Percentiles rank a stretch among this genome's conserved stretches.
These are phyloP conservation scores for Lutraria lutraria DNA, from an alignment of 2,888 invertebrate genomes.

Conservation along the genomic window DNA sequence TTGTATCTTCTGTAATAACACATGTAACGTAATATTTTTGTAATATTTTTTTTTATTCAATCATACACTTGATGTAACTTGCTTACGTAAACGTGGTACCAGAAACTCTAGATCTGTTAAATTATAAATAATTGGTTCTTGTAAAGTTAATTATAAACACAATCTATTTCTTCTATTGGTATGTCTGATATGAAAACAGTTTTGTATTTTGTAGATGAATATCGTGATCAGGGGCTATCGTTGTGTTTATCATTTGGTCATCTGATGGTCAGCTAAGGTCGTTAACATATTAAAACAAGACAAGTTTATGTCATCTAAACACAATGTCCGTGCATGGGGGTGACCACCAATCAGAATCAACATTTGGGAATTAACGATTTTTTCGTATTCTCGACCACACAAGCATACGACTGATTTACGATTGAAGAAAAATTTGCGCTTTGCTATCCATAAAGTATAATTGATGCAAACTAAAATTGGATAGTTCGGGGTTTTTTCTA, in stretches of 20 bases:
- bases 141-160: background rate
- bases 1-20: too few relatives aligned
- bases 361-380: background rate
- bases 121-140: background rate
- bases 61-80: too few relatives aligned
- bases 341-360: background rate
- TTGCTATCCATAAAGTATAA: too few relatives aligned
- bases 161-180: background rate
- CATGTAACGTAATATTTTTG: too few relatives aligned
- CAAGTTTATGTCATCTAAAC: constrained; percentile 27
- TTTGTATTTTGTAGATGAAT: background rate
- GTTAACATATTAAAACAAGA: background rate
- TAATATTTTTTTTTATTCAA: too few relatives aligned
- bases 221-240: background rate
- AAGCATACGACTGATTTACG: background rate
- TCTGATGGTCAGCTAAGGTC: constrained; percentile 26
- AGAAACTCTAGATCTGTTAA: background rate
- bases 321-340: background rate
- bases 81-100: too few relatives aligned
- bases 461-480: too few relatives aligned
- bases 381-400: background rate
- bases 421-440: background rate
- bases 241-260: background rate
- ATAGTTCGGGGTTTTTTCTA: too few relatives aligned
- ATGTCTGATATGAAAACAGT: background rate